Evolutionary conservation across 2,113 vertebrate genomes (phyloP).

Genomic region (Eleginops maclovinus): DNA sequence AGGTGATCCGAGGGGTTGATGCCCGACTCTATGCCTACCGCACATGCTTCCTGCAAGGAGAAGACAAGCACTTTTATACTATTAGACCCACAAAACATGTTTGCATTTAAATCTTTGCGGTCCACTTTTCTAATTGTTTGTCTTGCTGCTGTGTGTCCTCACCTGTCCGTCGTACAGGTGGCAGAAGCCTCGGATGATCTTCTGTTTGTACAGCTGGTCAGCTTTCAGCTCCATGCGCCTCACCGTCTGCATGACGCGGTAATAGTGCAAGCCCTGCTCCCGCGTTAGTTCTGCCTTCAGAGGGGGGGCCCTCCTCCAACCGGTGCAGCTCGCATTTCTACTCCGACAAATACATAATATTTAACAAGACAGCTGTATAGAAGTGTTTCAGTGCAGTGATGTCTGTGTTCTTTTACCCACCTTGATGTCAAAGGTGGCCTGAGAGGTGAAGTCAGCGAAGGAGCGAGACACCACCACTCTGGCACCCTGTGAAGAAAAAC

Average conservation of each 20-base stretch:
- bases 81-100: no score
- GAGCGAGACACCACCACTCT: conserved; percentile 82
- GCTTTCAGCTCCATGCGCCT: conserved; percentile 97
- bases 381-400: no score
- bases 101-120: no score
- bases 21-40: conserved; percentile 89
- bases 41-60: conserved; percentile 91
- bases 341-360: not conserved
- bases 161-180: conserved; percentile 96
- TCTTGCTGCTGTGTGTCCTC: no score
- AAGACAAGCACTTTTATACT: not conserved
- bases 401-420: conserved; percentile 69
- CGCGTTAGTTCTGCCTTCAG: conserved; percentile 86
- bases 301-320: conserved; percentile 89
- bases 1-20: conserved; percentile 92
- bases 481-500: conserved; percentile 58
- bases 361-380: no score
- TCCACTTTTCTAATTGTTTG: no score
- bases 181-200: conserved; percentile 96
- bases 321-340: conserved; percentile 93
- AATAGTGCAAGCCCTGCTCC: conserved; percentile 93
- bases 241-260: conserved; percentile 93
- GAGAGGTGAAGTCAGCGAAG: conserved; percentile 89
- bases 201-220: conserved; percentile 93
- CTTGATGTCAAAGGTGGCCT: conserved; percentile 94